phyloP scores from a whole-genome alignment of 2,113 vertebrate genomes.

The Boulengeromyrus knoepffleri region DNA sequence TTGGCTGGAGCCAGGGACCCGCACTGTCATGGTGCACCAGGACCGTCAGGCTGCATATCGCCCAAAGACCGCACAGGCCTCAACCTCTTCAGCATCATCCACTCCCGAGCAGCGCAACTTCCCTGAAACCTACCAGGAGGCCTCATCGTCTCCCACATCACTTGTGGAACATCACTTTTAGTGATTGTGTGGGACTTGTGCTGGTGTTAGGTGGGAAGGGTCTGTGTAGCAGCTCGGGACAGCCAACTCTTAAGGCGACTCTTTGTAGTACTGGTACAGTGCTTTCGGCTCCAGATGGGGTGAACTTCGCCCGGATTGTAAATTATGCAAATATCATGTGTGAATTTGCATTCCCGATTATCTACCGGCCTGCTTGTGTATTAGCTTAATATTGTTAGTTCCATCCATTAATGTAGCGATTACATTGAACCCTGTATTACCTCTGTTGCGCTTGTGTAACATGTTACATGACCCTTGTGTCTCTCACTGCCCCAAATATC shows the following conservation, averaged over 20 bases:
- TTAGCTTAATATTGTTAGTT: neutral
- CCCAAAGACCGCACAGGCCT: neutral
- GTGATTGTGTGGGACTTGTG: neutral
- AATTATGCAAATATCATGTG: neutral
- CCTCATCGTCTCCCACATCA: neutral
- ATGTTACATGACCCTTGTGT: neutral
- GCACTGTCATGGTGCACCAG: neutral
- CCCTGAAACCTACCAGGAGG: neutral
- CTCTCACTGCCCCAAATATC: neutral
- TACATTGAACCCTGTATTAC: neutral
- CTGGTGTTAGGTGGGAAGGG: neutral
- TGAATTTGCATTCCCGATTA: neutral
- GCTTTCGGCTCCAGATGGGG: neutral
- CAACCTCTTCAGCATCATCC: neutral
- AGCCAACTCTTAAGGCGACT: neutral
- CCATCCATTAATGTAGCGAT: neutral
- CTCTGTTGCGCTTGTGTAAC: neutral
- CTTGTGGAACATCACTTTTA: neutral
- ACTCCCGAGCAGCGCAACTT: neutral
- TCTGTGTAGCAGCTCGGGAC: neutral
- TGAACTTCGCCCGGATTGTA: neutral
- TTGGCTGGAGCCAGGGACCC: neutral
- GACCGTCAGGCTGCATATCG: neutral
- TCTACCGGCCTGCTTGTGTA: neutral
- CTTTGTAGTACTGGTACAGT: neutral